Conservation (phyloP, 2,888 invertebrate genomes). For the Cecidostiba fungosa region DNA sequence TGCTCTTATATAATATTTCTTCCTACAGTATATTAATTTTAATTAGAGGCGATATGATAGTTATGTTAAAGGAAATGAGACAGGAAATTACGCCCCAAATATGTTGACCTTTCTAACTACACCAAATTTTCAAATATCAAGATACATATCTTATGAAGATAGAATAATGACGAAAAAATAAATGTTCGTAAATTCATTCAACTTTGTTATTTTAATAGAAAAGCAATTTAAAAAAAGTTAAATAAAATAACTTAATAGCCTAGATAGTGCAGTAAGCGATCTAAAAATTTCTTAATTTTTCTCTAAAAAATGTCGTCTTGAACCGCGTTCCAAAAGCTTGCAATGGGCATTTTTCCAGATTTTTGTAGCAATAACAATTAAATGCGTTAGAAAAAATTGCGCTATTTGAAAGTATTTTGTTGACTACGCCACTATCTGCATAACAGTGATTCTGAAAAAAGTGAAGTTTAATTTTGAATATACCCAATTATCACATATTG, state of each 20-base stretch:
- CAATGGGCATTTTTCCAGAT: neutral
- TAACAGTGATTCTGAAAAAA: neutral
- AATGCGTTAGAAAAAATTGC: neutral
- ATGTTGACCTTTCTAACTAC: neutral
- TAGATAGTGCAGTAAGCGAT: too few species aligned
- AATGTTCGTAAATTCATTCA: too few species aligned
- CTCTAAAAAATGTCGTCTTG: neutral
- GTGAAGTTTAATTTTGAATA: neutral
- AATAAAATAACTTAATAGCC: neutral
- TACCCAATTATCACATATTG: neutral
- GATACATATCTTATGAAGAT: neutral
- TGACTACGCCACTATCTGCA: neutral
- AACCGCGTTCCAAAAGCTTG: neutral
- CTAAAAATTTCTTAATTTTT: neutral
- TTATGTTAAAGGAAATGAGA: constrained; percentile 5
- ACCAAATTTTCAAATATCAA: neutral
- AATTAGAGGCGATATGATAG: constrained; percentile 2
- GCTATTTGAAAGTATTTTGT: neutral
- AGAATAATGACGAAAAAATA: neutral
- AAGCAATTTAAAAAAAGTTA: too few species aligned
- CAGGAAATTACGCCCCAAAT: neutral
- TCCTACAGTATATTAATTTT: neutral
- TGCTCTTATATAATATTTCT: constrained; percentile 12
- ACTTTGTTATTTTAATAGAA: too few species aligned
- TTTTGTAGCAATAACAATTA: neutral